Conservation (phyloP, 2,888 invertebrate species). For the Acanthosepion esculentum region DNA sequence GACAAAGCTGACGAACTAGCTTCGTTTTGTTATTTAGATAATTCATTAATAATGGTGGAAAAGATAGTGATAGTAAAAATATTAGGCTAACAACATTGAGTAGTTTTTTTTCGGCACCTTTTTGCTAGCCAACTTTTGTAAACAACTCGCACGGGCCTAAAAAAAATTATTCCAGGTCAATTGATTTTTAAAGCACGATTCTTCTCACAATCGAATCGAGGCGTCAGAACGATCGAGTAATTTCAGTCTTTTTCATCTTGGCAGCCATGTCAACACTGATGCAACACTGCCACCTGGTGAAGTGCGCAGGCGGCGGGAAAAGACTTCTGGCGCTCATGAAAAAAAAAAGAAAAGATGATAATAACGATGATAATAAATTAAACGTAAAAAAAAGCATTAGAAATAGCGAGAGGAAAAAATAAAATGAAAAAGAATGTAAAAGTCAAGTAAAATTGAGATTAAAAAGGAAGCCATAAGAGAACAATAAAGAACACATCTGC, state of each 20-base stretch:
- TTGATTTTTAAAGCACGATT: background rate
- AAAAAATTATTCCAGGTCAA: background rate
- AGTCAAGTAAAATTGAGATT: background rate
- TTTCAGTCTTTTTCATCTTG: background rate
- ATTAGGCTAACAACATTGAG: background rate
- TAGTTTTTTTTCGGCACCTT: background rate
- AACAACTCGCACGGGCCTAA: background rate
- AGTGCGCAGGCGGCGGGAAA: background rate
- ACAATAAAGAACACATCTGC: too few species aligned
- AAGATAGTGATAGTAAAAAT: background rate
- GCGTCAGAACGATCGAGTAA: background rate
- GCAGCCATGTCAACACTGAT: constrained; percentile 8
- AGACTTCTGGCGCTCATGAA: background rate
- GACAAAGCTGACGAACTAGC: background rate
- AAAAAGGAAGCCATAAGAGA: too few species aligned
- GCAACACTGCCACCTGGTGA: constrained; percentile 2
- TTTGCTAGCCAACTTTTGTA: background rate
- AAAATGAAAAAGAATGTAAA: background rate
- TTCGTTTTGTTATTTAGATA: too few species aligned
- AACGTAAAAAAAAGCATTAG: background rate
- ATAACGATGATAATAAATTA: background rate
- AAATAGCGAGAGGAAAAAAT: background rate
- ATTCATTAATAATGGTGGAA: background rate
- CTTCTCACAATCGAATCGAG: background rate
- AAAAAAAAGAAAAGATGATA: background rate